Evolutionary conservation across 2,113 vertebrate genomes (phyloP).

Genomic region (Laterallus jamaicensis): DNA sequence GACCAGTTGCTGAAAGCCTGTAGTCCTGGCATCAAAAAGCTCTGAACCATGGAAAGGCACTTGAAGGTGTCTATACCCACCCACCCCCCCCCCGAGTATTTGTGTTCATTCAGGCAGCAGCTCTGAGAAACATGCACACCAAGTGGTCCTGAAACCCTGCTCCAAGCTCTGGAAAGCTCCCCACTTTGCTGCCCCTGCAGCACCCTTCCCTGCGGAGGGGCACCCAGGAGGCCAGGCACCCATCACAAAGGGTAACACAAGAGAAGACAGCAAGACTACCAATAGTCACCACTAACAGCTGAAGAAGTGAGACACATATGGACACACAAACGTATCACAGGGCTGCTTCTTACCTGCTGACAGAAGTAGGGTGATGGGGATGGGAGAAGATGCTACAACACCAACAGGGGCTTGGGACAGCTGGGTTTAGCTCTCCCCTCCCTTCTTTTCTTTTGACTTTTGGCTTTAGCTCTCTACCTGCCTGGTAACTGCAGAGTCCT

Average conservation of each 20-base stretch:
- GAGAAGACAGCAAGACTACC: not conserved
- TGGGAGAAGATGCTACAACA: not conserved
- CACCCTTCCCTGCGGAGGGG: not conserved
- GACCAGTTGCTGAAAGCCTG: not conserved
- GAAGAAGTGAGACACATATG: not conserved
- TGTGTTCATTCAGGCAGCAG: not conserved
- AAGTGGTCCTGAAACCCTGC: not conserved
- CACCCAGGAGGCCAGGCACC: not conserved
- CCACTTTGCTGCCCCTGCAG: not conserved
- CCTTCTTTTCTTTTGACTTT: not conserved
- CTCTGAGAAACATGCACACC: not conserved
- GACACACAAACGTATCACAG: not conserved
- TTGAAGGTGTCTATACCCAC: not conserved
- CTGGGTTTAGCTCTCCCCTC: not conserved
- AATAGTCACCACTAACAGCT: not conserved
- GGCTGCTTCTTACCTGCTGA: conserved; percentile 1
- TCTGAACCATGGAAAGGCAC: not conserved
- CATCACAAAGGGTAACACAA: not conserved
- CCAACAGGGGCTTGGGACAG: not conserved
- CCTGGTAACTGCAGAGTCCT: not conserved
- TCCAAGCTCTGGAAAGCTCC: not conserved
- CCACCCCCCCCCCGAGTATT: not conserved
- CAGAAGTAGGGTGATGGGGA: not conserved
- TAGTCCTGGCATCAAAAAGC: not conserved
- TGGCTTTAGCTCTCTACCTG: not conserved